Conservation (phyloP, 2,888 invertebrate genomes). For the Lasioglossum vierecki region DNA sequence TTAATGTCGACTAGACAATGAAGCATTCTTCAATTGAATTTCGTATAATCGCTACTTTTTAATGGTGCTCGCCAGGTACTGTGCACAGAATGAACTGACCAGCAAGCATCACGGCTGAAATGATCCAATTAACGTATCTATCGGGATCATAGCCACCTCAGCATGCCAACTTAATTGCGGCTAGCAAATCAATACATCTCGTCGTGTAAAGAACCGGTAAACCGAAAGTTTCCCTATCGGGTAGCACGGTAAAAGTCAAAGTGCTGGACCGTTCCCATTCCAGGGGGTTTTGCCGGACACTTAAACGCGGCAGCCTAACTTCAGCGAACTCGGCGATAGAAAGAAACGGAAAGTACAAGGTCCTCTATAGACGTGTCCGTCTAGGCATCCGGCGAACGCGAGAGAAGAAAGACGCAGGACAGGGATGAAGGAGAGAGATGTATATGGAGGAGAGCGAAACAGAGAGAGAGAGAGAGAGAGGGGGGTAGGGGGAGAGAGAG, state of each 20-base stretch:
- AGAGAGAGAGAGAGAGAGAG: background rate
- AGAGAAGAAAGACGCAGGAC: constrained; percentile 44
- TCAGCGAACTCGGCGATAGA: constrained; percentile 43
- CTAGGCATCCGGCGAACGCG: constrained; percentile 51
- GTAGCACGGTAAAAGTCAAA: constrained; percentile 36
- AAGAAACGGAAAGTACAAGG: constrained; percentile 54
- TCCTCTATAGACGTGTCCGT: constrained; percentile 52
- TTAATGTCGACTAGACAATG: background rate
- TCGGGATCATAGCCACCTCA: background rate
- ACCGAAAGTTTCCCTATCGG: constrained; percentile 20
- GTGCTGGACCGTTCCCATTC: constrained; percentile 12
- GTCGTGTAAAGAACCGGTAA: background rate
- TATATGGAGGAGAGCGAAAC: background rate
- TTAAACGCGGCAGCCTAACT: constrained; percentile 36
- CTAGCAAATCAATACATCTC: constrained; percentile 22
- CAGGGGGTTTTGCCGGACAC: constrained; percentile 28
- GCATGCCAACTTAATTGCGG: background rate
- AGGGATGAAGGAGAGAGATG: background rate
- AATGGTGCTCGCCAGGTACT: background rate
- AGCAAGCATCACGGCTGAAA: background rate
- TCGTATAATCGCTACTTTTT: background rate
- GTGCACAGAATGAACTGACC: background rate
- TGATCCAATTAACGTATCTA: background rate
- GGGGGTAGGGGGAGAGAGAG: constrained; percentile 9
- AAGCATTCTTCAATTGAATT: background rate